Conservation (phyloP, 2,888 invertebrate species). For the Rhaphigaster nebulosa region DNA sequence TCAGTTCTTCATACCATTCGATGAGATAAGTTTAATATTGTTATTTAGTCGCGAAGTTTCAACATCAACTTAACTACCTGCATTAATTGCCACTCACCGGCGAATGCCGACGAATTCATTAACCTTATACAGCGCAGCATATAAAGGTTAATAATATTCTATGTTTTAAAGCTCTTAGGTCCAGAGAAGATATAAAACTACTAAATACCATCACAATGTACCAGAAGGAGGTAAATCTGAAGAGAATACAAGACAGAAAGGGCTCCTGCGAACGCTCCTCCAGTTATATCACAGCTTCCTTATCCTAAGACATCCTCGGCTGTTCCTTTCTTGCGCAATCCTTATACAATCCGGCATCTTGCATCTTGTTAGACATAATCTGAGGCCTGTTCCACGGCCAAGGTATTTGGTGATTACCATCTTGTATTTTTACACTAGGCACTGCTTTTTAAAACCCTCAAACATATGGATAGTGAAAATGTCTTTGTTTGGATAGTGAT, state of each 20-base stretch:
- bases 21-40: too few species aligned
- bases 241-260: neutral
- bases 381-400: neutral
- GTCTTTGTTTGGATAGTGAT: too few species aligned
- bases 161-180: neutral
- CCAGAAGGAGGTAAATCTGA: neutral
- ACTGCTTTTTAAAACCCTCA: too few species aligned
- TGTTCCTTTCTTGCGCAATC: neutral
- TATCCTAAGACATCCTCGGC: neutral
- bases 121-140: too few species aligned
- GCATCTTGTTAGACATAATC: neutral
- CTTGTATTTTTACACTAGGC: too few species aligned
- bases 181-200: too few species aligned
- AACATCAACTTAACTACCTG: too few species aligned
- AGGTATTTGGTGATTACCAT: neutral
- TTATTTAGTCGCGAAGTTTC: too few species aligned
- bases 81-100: too few species aligned
- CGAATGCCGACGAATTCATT: too few species aligned
- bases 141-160: neutral
- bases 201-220: neutral
- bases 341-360: conserved; percentile 19
- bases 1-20: too few species aligned
- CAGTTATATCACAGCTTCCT: conserved; percentile 3
- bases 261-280: neutral
- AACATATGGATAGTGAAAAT: too few species aligned